Percentiles rank a stretch among this genome's conserved stretches.
Conservation (phyloP, 2,113 vertebrate genomes). For the Lagenorhynchus albirostris region DNA sequence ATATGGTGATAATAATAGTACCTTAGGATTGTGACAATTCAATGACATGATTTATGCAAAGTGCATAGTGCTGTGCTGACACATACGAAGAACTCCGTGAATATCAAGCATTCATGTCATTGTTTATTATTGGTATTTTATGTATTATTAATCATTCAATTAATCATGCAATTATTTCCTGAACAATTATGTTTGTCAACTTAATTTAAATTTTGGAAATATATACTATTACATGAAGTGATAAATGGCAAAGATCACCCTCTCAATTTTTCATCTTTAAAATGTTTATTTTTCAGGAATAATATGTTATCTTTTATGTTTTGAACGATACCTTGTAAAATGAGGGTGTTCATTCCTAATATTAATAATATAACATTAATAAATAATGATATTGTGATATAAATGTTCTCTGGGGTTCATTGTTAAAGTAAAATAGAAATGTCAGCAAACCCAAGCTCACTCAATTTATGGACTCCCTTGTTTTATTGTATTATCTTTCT, state of each 20-base stretch:
- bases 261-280: not conserved
- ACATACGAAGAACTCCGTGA: not conserved
- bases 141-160: not conserved
- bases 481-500: conserved; percentile 29
- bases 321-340: not conserved
- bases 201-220: not conserved
- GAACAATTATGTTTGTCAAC: not conserved
- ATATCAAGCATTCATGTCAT: not conserved
- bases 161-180: not conserved
- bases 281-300: not conserved
- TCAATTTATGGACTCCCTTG: not conserved
- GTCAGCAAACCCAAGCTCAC: not conserved
- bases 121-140: not conserved
- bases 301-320: not conserved
- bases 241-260: not conserved
- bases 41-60: not conserved
- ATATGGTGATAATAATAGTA: not conserved
- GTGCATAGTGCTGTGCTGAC: not conserved
- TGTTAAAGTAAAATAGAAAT: conserved; percentile 38
- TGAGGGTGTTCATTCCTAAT: not conserved
- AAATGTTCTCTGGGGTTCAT: not conserved
- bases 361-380: not conserved
- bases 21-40: not conserved
- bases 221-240: not conserved
- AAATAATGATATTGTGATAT: not conserved